Evolutionary conservation across 2,888 invertebrate species (phyloP).

Genomic region (Hedychridium roseum): DNA sequence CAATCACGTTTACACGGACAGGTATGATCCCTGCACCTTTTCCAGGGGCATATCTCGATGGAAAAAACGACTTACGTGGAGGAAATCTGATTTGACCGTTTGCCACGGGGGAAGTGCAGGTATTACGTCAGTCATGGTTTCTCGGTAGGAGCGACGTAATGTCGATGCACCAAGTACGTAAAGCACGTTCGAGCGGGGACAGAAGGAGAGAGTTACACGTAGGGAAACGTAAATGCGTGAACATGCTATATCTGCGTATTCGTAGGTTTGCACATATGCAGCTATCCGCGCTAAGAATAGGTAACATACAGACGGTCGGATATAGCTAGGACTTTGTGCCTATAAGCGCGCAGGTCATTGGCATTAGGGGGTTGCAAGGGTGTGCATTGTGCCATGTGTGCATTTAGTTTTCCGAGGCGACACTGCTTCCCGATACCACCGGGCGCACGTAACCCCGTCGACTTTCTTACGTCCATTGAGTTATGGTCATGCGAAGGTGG

Average conservation of each 20-base stretch:
- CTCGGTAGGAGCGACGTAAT: conserved; percentile 19
- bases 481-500: too few relatives aligned
- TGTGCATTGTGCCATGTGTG: conserved; percentile 43
- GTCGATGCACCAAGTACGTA: too few relatives aligned
- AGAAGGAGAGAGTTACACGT: conserved; percentile 10
- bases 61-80: too few relatives aligned
- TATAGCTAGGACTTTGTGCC: conserved; percentile 59
- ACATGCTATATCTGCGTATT: conserved; percentile 30
- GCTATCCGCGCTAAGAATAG: conserved; percentile 57
- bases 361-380: conserved; percentile 58
- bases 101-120: too few relatives aligned
- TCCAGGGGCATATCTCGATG: too few relatives aligned
- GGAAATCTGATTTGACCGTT: too few relatives aligned
- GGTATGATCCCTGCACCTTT: too few relatives aligned
- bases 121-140: conserved; percentile 34
- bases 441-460: too few relatives aligned
- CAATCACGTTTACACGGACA: background rate
- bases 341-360: conserved; percentile 62
- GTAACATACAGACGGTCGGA: conserved; percentile 55
- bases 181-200: conserved; percentile 24
- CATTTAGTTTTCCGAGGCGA: conserved; percentile 32
- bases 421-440: conserved; percentile 27
- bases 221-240: conserved; percentile 18
- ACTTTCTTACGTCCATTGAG: too few relatives aligned
- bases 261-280: conserved; percentile 33